Conservation (phyloP, 2,888 invertebrate genomes). For the Lapara coniferarum region DNA sequence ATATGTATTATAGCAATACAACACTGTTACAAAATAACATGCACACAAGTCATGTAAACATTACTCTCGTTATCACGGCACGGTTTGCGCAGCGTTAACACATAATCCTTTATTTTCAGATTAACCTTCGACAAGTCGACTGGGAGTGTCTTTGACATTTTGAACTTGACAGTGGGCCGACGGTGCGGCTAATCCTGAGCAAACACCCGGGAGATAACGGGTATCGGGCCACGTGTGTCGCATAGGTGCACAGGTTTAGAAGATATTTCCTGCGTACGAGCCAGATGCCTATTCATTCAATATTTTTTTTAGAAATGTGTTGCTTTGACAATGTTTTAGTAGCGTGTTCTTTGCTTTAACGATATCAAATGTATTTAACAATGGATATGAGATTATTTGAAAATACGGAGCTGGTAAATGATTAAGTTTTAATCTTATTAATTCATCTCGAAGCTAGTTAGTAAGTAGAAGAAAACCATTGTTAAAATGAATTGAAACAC, state of each 20-base stretch:
- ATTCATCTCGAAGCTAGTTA: too few relatives aligned
- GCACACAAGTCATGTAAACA: not conserved
- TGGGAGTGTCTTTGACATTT: slow-evolving; percentile 66
- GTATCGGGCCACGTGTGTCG: slow-evolving; percentile 54
- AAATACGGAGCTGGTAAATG: too few relatives aligned
- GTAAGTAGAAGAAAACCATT: too few relatives aligned
- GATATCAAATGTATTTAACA: too few relatives aligned
- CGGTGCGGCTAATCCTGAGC: slow-evolving; percentile 58
- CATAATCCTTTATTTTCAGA: slow-evolving; percentile 28
- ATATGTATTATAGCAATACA: too few relatives aligned
- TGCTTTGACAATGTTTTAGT: too few relatives aligned
- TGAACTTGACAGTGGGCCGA: slow-evolving; percentile 77
- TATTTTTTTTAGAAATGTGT: not conserved
- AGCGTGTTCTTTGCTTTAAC: too few relatives aligned
- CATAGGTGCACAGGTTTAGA: slow-evolving; percentile 28
- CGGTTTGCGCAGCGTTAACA: slow-evolving; percentile 34
- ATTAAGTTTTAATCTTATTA: too few relatives aligned
- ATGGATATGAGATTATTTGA: too few relatives aligned
- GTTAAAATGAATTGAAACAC: too few relatives aligned
- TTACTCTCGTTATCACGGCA: slow-evolving; percentile 6
- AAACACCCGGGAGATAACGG: slow-evolving; percentile 63
- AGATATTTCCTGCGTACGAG: not conserved
- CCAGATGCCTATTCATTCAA: not conserved
- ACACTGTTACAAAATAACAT: not conserved
- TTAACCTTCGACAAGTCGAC: slow-evolving; percentile 49